phyloP scores from a whole-genome alignment of 2,888 invertebrate species.

The Uloborus plumipes region DNA sequence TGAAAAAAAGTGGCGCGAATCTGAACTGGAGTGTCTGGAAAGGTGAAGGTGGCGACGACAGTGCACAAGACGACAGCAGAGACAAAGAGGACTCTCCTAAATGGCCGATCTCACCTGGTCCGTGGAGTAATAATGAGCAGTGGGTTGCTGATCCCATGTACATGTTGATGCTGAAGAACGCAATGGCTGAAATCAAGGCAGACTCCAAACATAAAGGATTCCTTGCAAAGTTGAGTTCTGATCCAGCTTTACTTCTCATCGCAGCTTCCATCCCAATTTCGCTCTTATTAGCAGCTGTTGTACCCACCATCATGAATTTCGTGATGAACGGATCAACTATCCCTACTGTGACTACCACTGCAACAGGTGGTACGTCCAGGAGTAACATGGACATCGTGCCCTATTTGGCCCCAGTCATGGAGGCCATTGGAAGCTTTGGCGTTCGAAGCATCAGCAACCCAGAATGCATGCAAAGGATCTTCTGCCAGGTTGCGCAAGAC shows the following conservation, averaged over 20 bases:
- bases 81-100: conserved; percentile 16
- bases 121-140: conserved; percentile 18
- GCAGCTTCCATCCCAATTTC: conserved; percentile 55
- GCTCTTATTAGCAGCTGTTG: conserved; percentile 39
- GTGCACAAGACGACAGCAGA: conserved; percentile 3
- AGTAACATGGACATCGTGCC: conserved; percentile 23
- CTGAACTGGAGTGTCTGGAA: conserved; percentile 52
- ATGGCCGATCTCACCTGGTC: conserved; percentile 8
- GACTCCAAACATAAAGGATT: conserved; percentile 33
- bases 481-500: conserved; percentile 49
- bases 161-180: conserved; percentile 46
- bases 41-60: conserved; percentile 31
- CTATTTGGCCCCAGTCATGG: conserved; percentile 41
- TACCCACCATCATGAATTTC: conserved; percentile 44
- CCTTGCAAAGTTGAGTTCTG: conserved; percentile 31
- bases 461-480: conserved; percentile 55
- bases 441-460: conserved; percentile 41
- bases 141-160: conserved; percentile 55
- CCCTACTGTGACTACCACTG: conserved; percentile 40
- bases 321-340: conserved; percentile 25
- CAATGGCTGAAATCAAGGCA: conserved; percentile 38
- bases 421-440: conserved; percentile 50
- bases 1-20: conserved; percentile 53
- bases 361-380: conserved; percentile 14
- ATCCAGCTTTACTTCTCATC: conserved; percentile 38